Percentiles rank a stretch among this genome's conserved stretches.
Evolutionary conservation across 2,888 invertebrate genomes (phyloP).

Genomic region (Odontomyia ornata): DNA sequence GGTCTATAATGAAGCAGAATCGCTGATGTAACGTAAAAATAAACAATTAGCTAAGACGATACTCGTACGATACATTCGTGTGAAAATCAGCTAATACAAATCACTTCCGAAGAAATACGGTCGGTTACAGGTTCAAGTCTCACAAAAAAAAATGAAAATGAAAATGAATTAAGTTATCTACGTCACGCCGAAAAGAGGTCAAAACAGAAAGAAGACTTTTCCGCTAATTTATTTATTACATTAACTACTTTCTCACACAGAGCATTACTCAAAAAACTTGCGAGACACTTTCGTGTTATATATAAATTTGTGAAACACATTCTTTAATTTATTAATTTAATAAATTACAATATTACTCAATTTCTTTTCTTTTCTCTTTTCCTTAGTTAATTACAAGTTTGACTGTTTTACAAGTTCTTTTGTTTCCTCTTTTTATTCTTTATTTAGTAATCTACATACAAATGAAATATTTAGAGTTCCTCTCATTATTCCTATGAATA

Average conservation of each 20-base stretch:
- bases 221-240: conserved; percentile 29
- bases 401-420: conserved; percentile 4
- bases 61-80: not conserved
- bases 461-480: conserved; percentile 29
- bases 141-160: too few species aligned
- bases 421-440: conserved; percentile 14
- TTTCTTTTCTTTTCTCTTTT: conserved; percentile 5
- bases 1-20: conserved; percentile 19
- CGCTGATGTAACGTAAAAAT: not conserved
- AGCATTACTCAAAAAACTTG: conserved; percentile 15
- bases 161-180: conserved; percentile 12
- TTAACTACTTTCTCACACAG: conserved; percentile 33
- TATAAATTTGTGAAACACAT: conserved; percentile 28
- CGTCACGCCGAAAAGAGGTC: conserved; percentile 10
- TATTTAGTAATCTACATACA: conserved; percentile 31
- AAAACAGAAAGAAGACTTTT: conserved; percentile 20
- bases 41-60: conserved; percentile 30
- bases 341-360: conserved; percentile 36
- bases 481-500: conserved; percentile 20
- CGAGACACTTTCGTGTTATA: not conserved
- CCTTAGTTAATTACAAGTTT: conserved; percentile 23
- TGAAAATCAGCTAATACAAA: conserved; percentile 14
- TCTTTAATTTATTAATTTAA: conserved; percentile 36
- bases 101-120: not conserved
- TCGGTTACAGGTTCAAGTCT: too few species aligned